Evolutionary conservation across 1,140 invertebrate genomes (phyloP).

Genomic region (Caenorhabditis briggsae): DNA sequence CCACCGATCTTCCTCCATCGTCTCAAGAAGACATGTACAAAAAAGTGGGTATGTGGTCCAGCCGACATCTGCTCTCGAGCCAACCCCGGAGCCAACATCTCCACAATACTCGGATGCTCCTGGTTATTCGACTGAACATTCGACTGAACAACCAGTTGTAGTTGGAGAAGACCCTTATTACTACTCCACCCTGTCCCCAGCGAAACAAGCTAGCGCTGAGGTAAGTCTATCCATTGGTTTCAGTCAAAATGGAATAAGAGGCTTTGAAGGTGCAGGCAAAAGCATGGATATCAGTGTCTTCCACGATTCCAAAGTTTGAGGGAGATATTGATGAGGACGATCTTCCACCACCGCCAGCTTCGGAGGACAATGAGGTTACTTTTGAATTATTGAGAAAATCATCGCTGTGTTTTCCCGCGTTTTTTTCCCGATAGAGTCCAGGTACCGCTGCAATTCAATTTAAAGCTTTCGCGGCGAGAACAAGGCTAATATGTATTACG

Average conservation of each 20-base stretch:
- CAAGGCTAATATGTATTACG: too few species aligned
- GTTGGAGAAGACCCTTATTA: constrained; percentile 25
- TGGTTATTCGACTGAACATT: not conserved
- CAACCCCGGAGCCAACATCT: not conserved
- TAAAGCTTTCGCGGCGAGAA: too few species aligned
- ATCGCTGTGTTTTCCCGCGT: too few species aligned
- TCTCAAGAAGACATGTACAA: constrained; percentile 28
- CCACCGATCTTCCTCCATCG: not conserved
- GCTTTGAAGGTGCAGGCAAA: constrained; percentile 9
- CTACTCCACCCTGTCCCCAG: not conserved
- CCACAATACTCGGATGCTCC: too few species aligned
- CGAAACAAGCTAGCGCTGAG: constrained; percentile 4
- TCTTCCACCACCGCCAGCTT: constrained; percentile 14
- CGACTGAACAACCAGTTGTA: not conserved
- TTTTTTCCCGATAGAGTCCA: too few species aligned
- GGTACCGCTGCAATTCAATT: too few species aligned
- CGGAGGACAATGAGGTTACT: not conserved
- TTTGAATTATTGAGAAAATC: too few species aligned
- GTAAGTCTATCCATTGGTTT: not conserved
- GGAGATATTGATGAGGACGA: constrained; percentile 47
- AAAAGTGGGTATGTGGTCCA: constrained; percentile 23
- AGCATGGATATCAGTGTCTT: constrained; percentile 24
- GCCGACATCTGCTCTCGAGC: not conserved
- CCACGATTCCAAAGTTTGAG: constrained; percentile 20
- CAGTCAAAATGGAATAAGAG: not conserved